A percentile compares a stretch with the other conserved stretches of the same genome.
phyloP scores from a whole-genome alignment of 2,888 invertebrate species.

The Heteromurus nitidus region DNA sequence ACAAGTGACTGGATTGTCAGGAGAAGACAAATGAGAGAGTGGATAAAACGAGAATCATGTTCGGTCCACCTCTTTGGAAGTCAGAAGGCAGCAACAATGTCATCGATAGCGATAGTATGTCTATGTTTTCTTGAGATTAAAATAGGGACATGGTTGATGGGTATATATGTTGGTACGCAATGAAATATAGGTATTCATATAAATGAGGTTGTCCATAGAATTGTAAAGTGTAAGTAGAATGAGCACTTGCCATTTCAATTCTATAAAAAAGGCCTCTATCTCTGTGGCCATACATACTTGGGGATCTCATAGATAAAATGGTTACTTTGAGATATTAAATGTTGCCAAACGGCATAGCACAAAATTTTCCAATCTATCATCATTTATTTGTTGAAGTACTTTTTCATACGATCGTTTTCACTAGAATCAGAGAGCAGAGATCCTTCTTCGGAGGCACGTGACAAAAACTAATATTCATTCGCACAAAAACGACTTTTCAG shows the following conservation, averaged over 20 bases:
- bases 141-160: not conserved
- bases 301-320: no score
- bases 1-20: slow-evolving; percentile 32
- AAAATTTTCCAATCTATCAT: not conserved
- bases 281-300: no score
- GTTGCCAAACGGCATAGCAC: no score
- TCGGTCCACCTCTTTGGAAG: slow-evolving; percentile 30
- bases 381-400: not conserved
- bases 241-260: no score
- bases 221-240: no score
- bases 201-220: no score
- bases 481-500: not conserved
- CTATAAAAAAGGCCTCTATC: no score
- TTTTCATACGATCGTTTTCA: slow-evolving; percentile 4
- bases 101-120: not conserved
- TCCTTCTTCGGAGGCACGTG: not conserved
- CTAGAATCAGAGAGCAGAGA: not conserved
- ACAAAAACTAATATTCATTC: not conserved
- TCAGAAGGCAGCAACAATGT: slow-evolving; percentile 38
- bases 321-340: no score
- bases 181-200: no score
- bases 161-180: no score
- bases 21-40: slow-evolving; percentile 57
- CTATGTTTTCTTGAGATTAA: no score
- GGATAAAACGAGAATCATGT: slow-evolving; percentile 58